Conservation (phyloP, 2,797 vertebrate genomes). For the Sternarchorhynchus goeldii region DNA sequence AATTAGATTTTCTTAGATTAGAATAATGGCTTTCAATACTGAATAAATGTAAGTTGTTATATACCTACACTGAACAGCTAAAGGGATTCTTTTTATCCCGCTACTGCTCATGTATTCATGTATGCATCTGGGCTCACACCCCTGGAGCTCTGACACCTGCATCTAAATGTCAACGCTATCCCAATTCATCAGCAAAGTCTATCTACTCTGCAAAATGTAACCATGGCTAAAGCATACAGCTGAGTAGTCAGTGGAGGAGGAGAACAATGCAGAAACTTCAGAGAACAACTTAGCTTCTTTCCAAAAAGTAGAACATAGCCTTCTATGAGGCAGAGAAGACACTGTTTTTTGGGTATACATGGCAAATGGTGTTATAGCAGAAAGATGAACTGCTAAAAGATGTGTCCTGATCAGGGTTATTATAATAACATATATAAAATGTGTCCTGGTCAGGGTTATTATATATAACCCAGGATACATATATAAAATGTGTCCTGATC, state of each 20-base stretch:
- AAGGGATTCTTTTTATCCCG: neutral
- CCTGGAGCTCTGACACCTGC: conserved; percentile 13
- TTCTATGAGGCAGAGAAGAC: neutral
- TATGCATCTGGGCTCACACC: conserved; percentile 41
- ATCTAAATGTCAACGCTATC: conserved; percentile 7
- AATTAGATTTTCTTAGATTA: too few relatives aligned
- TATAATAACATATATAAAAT: too few relatives aligned
- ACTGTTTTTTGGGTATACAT: neutral
- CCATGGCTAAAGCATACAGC: conserved; percentile 15
- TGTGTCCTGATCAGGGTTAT: too few relatives aligned
- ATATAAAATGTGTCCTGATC: too few relatives aligned
- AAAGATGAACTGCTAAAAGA: neutral
- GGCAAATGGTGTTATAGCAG: neutral
- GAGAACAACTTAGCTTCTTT: conserved; percentile 4
- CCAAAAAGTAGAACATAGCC: neutral
- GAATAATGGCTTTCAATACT: too few relatives aligned
- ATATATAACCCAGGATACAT: too few relatives aligned
- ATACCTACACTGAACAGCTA: neutral
- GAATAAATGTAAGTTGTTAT: too few relatives aligned
- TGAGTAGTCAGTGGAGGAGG: neutral
- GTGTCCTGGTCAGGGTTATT: too few relatives aligned
- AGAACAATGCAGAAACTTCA: neutral
- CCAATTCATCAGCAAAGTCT: neutral
- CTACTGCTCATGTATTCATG: conserved; percentile 39
- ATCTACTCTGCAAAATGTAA: conserved; percentile 15